Percentiles rank a stretch among this genome's conserved stretches.
Conservation (phyloP, 2,113 vertebrate species). For the Vidua chalybeata region DNA sequence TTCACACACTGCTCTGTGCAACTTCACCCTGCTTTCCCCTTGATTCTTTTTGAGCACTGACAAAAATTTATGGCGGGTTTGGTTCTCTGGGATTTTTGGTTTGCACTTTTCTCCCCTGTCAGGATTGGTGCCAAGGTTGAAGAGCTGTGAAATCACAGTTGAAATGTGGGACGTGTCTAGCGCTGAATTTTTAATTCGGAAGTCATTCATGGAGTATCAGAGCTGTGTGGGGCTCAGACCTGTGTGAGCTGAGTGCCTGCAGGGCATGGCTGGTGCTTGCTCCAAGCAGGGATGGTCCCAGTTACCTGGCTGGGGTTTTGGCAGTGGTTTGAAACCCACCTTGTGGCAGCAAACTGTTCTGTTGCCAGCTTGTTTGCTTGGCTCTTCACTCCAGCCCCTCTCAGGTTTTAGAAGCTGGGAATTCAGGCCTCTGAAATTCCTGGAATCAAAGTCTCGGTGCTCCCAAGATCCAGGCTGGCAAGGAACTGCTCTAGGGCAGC, state of each 20-base stretch:
- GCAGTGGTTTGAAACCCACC: not conserved
- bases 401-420: not conserved
- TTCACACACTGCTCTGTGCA: not conserved
- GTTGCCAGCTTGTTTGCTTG: not conserved
- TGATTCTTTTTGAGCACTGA: not conserved
- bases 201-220: not conserved
- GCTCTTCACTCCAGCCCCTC: not conserved
- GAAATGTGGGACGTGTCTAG: not conserved
- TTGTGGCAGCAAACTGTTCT: not conserved
- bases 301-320: not conserved
- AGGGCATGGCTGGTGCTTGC: not conserved
- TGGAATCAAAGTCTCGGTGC: not conserved
- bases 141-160: not conserved
- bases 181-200: not conserved
- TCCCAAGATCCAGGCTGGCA: not conserved
- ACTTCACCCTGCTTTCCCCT: not conserved
- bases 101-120: not conserved
- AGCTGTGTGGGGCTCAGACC: fast-evolving
- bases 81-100: not conserved
- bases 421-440: not conserved
- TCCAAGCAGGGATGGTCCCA: not conserved
- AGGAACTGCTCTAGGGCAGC: not conserved
- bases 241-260: fast-evolving
- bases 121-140: not conserved
- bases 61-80: not conserved